phyloP scores from a whole-genome alignment of 2,113 vertebrate species.

The Tupaia chinensis region DNA sequence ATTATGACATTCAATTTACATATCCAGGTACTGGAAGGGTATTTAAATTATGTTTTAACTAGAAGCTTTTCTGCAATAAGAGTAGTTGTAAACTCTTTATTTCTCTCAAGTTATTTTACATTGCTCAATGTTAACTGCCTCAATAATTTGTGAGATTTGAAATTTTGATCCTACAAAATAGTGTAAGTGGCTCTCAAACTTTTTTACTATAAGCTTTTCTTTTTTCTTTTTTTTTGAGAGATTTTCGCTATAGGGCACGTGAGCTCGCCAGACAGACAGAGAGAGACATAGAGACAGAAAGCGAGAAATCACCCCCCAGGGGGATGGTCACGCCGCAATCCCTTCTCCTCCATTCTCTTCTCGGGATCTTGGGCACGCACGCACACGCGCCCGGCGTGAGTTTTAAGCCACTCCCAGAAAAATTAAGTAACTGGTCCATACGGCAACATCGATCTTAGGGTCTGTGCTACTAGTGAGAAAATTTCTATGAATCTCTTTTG shows the following conservation, averaged over 20 bases:
- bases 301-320: no score
- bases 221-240: no score
- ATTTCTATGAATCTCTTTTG: slow-evolving; percentile 29
- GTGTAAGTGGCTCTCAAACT: not conserved
- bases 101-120: slow-evolving; percentile 58
- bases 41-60: slow-evolving; percentile 35
- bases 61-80: not conserved
- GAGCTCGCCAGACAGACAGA: no score
- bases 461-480: not conserved
- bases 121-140: slow-evolving; percentile 24
- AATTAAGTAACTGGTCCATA: not conserved
- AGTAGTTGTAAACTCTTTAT: slow-evolving; percentile 26
- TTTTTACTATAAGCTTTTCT: not conserved
- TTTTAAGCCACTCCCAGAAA: no score
- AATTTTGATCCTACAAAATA: slow-evolving; percentile 39
- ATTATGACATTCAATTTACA: not conserved
- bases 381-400: no score
- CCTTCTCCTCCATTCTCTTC: no score
- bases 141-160: slow-evolving; percentile 16
- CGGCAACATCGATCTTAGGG: not conserved
- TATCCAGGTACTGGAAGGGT: not conserved
- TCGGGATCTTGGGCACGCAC: no score
- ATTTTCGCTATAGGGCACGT: no score
- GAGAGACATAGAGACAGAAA: no score
- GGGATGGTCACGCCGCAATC: no score